Conservation (phyloP, 2,113 vertebrate species). For the Nibea albiflora region DNA sequence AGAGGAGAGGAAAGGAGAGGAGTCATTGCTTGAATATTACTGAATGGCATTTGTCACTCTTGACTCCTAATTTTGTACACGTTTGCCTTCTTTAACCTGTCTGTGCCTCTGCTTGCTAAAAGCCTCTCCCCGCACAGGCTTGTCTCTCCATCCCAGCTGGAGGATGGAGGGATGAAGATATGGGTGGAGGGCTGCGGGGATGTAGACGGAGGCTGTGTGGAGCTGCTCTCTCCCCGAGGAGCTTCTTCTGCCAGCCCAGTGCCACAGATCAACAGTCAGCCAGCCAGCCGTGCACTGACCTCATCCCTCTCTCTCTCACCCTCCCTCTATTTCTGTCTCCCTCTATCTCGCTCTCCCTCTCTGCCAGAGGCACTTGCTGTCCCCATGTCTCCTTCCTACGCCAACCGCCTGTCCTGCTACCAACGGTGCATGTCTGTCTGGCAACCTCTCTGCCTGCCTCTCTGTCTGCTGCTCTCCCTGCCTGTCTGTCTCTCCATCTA, state of each 20-base stretch:
- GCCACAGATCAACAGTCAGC: conserved; percentile 84
- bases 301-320: conserved; percentile 62
- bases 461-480: conserved; percentile 37
- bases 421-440: conserved; percentile 79
- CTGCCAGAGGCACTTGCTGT: conserved; percentile 77
- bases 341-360: conserved; percentile 65
- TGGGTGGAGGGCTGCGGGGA: conserved; percentile 39
- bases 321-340: conserved; percentile 70
- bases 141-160: conserved; percentile 57
- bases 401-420: conserved; percentile 77
- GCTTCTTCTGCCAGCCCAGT: conserved; percentile 79
- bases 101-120: conserved; percentile 42
- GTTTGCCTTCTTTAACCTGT: conserved; percentile 44
- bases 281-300: conserved; percentile 81
- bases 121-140: conserved; percentile 38
- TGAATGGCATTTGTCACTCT: not conserved
- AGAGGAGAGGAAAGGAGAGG: too few species aligned
- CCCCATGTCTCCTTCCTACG: conserved; percentile 76
- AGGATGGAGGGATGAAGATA: conserved; percentile 52
- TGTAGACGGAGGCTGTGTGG: conserved; percentile 65
- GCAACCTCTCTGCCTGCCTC: conserved; percentile 54
- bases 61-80: conserved; percentile 14
- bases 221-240: conserved; percentile 75
- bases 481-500: conserved; percentile 52
- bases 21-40: not conserved